Evolutionary conservation across 2,888 invertebrate genomes (phyloP).

Genomic region (Rhyacophila evoluta): DNA sequence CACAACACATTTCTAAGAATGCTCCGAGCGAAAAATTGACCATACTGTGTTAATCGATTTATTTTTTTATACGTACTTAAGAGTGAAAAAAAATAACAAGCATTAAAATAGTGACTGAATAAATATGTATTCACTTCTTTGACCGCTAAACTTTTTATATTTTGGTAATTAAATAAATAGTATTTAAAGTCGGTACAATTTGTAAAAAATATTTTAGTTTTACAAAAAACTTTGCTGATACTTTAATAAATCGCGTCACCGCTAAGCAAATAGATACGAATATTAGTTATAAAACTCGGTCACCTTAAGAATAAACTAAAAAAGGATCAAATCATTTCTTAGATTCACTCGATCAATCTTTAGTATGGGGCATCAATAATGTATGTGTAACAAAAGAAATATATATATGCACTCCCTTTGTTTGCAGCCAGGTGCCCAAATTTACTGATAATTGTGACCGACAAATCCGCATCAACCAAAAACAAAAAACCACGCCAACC

Average conservation of each 20-base stretch:
- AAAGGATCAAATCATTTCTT: not conserved
- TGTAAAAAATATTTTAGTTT: not conserved
- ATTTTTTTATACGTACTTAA: not conserved
- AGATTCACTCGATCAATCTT: no score
- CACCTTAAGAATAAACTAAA: not conserved
- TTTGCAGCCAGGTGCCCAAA: no score
- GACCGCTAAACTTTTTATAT: constrained; percentile 5
- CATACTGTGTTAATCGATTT: not conserved
- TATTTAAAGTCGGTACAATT: not conserved
- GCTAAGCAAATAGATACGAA: no score
- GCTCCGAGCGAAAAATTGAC: not conserved
- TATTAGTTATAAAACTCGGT: not conserved
- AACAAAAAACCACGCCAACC: no score
- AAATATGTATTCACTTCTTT: not conserved
- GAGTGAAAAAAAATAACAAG: not conserved
- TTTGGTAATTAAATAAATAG: not conserved
- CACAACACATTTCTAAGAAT: not conserved
- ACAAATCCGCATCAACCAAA: no score
- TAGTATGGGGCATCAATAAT: no score
- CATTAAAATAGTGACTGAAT: not conserved
- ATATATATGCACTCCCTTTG: no score
- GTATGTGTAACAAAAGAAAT: no score
- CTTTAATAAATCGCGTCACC: no score
- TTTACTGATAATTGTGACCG: no score
- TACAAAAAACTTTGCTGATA: no score